These are phyloP conservation scores for Phyllotis vaccarum DNA, from an alignment of 2,797 vertebrate species.

Conservation along the genomic window DNA sequence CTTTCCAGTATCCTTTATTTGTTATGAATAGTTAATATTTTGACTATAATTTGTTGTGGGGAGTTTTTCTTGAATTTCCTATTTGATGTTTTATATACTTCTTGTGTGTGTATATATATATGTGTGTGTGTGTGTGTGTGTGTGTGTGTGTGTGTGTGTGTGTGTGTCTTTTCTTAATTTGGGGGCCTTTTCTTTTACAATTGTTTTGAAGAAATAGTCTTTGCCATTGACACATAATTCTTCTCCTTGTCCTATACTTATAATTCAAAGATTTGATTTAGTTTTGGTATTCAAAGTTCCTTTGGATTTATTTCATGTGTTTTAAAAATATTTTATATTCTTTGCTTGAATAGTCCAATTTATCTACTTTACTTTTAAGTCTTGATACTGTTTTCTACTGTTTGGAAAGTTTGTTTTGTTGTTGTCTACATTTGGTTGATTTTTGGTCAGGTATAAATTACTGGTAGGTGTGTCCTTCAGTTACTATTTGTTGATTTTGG, in stretches of 20 bases:
- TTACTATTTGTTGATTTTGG: neutral
- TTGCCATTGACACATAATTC: neutral
- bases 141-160: neutral
- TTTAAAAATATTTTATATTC: neutral
- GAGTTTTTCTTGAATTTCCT: neutral
- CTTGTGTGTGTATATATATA: no score
- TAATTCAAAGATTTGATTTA: neutral
- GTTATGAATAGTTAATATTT: neutral
- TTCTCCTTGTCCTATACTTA: neutral
- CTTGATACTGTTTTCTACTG: neutral
- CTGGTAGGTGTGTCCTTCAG: neutral
- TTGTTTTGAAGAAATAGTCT: neutral
- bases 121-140: neutral
- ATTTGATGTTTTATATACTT: neutral
- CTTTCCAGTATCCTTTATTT: neutral
- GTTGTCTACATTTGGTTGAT: neutral
- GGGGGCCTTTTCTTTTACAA: neutral
- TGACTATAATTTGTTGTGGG: neutral
- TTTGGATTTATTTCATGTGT: neutral
- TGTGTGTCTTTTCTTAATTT: neutral
- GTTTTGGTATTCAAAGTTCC: neutral
- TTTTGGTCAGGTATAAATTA: neutral
- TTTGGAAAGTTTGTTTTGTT: neutral
- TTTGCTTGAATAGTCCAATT: neutral
- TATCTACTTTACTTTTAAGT: neutral